Conservation (phyloP, 1,140 invertebrate genomes). For the Protaetia brevitarsis region DNA sequence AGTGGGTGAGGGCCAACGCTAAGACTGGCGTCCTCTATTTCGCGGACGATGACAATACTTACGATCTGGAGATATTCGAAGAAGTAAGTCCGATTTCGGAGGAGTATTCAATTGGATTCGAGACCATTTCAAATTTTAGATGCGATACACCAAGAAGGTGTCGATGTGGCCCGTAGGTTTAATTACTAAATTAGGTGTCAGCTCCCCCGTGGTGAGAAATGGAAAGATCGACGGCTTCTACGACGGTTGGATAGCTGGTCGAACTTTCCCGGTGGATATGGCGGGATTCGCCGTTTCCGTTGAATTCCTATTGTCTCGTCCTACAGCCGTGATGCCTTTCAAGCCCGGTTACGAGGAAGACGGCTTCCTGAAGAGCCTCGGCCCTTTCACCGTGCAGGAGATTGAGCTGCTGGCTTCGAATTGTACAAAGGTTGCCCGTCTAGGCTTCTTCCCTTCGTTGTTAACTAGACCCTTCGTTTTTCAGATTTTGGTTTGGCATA, state of each 20-base stretch:
- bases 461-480: conserved; percentile 37
- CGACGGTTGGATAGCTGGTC: conserved; percentile 76
- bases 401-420: conserved; percentile 76
- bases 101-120: no score
- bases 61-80: conserved; percentile 80
- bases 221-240: conserved; percentile 74
- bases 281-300: conserved; percentile 74
- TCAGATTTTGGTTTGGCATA: conserved; percentile 84
- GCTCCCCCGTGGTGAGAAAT: conserved; percentile 66
- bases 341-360: conserved; percentile 81
- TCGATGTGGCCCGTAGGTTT: conserved; percentile 88
- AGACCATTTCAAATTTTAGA: no score
- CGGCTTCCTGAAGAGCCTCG: conserved; percentile 72
- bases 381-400: conserved; percentile 65
- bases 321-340: conserved; percentile 70
- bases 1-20: conserved; percentile 80
- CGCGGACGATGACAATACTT: conserved; percentile 97
- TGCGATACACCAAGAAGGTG: conserved; percentile 29
- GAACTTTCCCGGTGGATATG: conserved; percentile 91
- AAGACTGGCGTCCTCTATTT: conserved; percentile 87
- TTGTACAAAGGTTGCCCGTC: conserved; percentile 62
- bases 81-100: conserved; percentile 58
- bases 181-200: conserved; percentile 69
- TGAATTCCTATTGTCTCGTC: conserved; percentile 56
- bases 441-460: neutral